Percentiles rank a stretch among this genome's conserved stretches.
Conservation (phyloP, 2,888 invertebrate species). For the Brenthis ino region DNA sequence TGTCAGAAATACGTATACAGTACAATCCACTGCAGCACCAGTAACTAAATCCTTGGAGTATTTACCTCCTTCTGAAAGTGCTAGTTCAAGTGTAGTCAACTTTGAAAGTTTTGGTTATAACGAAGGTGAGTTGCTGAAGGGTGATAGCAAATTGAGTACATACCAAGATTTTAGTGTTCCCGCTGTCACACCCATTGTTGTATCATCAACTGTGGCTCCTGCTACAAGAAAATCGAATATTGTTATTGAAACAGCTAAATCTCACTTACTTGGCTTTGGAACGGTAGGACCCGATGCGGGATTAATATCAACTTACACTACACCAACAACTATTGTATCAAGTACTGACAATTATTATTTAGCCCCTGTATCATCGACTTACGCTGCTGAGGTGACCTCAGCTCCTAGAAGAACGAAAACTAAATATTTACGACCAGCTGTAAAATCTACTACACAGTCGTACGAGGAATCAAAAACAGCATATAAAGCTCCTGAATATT, state of each 20-base stretch:
- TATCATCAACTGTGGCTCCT: constrained; percentile 41
- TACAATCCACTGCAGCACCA: constrained; percentile 38
- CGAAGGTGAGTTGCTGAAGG: constrained; percentile 39
- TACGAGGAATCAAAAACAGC: constrained; percentile 55
- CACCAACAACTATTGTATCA: constrained; percentile 53
- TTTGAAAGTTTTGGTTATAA: constrained; percentile 55
- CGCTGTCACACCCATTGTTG: constrained; percentile 35
- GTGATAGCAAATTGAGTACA: constrained; percentile 36
- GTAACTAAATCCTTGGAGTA: constrained; percentile 37
- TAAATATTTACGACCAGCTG: constrained; percentile 50
- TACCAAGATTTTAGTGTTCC: constrained; percentile 46
- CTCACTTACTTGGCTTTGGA: constrained; percentile 64
- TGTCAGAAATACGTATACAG: constrained; percentile 46
- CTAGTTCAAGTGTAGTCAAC: constrained; percentile 45
- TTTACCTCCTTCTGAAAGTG: constrained; percentile 36
- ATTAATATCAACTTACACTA: constrained; percentile 52
- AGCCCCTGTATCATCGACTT: constrained; percentile 47
- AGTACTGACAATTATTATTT: constrained; percentile 48
- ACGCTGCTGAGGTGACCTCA: constrained; percentile 46
- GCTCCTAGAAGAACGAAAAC: constrained; percentile 42
- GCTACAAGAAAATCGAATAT: constrained; percentile 56
- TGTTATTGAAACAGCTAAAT: constrained; percentile 67
- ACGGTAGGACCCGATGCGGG: constrained; percentile 66
- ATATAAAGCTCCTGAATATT: constrained; percentile 55
- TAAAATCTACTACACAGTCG: constrained; percentile 54